These are phyloP conservation scores for Asteroscopus sphinx DNA, from an alignment of 2,888 invertebrate species.

Conservation along the genomic window DNA sequence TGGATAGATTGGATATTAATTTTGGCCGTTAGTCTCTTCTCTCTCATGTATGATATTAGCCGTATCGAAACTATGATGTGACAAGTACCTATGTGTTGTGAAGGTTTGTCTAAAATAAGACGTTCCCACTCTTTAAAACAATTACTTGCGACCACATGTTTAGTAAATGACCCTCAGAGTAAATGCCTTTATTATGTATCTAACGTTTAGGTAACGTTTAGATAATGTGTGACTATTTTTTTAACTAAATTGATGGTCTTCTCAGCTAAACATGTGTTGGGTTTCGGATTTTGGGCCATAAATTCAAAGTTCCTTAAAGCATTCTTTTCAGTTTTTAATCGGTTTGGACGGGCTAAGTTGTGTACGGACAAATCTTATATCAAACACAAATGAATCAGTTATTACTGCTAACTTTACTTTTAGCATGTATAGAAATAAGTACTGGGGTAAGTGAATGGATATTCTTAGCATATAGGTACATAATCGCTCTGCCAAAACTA, in stretches of 20 bases:
- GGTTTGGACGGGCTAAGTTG: slow-evolving; percentile 17
- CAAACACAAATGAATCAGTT: slow-evolving; percentile 34
- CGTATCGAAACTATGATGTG: not conserved
- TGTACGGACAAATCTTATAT: slow-evolving; percentile 8
- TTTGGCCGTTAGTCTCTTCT: too few relatives aligned
- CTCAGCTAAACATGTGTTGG: slow-evolving; percentile 38
- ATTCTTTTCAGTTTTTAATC: slow-evolving; percentile 41
- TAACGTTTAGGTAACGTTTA: slow-evolving; percentile 47
- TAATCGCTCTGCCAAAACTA: too few relatives aligned
- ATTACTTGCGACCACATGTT: slow-evolving; percentile 12
- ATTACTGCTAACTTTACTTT: slow-evolving; percentile 27
- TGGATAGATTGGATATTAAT: too few relatives aligned
- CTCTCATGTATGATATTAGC: too few relatives aligned
- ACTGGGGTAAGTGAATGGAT: slow-evolving; percentile 48
- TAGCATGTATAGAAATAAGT: slow-evolving; percentile 10
- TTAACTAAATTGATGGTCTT: slow-evolving; percentile 44
- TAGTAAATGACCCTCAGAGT: slow-evolving; percentile 13
- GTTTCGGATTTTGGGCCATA: slow-evolving; percentile 41
- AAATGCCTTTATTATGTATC: slow-evolving; percentile 21
- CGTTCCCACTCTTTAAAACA: slow-evolving; percentile 19
- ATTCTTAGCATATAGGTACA: too few relatives aligned
- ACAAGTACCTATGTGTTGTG: not conserved
- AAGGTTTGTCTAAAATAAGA: slow-evolving; percentile 22
- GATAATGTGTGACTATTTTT: slow-evolving; percentile 35
- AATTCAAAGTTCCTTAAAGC: slow-evolving; percentile 35